Evolutionary conservation across 2,888 invertebrate species (phyloP), one percentile per base, ranked within the genome.

Genomic region (Furcula furcula): DNA sequence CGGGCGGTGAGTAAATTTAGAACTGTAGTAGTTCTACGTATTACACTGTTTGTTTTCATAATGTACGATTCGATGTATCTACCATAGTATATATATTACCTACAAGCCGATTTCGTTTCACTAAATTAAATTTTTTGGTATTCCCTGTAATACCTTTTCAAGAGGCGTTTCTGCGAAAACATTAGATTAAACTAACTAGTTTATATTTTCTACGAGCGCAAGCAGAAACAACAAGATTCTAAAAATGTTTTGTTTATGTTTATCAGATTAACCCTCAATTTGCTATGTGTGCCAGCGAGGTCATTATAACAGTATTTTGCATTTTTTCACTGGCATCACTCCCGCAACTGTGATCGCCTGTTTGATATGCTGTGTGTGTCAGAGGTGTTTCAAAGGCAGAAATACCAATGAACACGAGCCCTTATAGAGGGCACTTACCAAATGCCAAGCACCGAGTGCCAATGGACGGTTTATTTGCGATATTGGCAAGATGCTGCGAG

Each of bases 1-100:
- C 93, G 43, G 93, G 93, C 70, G 94, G 94, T 94, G 70, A 92
- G 93, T 72, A 45, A 39, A 29, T 47, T 35, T 7, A 29, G 27
- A 23, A 34, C 33, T 43, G 26, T 38, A 26, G n/a, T n/a, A n/a
- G n/a, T n/a, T n/a, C n/a, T n/a, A 6, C n/a, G n/a, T 20, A 20
- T 7, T 20, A 20, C 4, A 20, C 5, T 20, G 20, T 20, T 20
- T 20, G 20, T 4, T 16, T 20, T 20, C n/a, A 7, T 20, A 20
- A 5, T 20, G 7, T 20, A 20, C 7, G 7, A 6, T 20, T 20
- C 7, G 2, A 2, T 20, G 7, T 2, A 20, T 20, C 2, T 7
- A 20, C 7, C 7, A 2, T 20, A 20, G 2, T 20, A 20, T 7
- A n/a, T 7, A 7, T 20, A 7, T n/a, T n/a, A n/a, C n/a, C n/a